Conservation (phyloP, 2,797 vertebrate species). For the Arctocebus calabarensis region DNA sequence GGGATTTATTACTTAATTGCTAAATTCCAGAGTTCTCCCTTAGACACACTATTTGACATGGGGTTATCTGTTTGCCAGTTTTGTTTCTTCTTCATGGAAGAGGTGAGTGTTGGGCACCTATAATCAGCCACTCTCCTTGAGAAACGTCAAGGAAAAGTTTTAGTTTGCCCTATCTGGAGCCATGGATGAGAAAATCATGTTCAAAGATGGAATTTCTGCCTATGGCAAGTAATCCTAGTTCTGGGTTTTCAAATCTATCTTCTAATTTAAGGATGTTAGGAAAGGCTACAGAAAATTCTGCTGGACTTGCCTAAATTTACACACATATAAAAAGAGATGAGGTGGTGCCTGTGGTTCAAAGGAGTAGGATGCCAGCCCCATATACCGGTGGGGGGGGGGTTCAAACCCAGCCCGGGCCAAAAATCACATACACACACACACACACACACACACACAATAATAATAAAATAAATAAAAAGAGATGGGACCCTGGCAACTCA, state of each 20-base stretch:
- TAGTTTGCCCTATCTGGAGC: background rate
- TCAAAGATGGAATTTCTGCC: slow-evolving; percentile 24
- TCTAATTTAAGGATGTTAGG: background rate
- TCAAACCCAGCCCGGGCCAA: too few relatives aligned
- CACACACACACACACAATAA: too few relatives aligned
- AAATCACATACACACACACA: too few relatives aligned
- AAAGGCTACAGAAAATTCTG: slow-evolving; percentile 34
- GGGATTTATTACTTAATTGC: background rate
- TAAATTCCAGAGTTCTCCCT: background rate
- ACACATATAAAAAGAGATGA: background rate
- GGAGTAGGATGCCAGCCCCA: too few relatives aligned
- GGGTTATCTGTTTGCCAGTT: background rate
- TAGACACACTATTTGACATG: background rate
- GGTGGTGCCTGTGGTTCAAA: too few relatives aligned
- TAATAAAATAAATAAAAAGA: background rate
- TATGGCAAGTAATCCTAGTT: background rate
- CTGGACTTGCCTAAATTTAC: background rate
- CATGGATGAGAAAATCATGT: background rate
- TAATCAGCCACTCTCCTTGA: background rate
- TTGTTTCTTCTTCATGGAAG: background rate
- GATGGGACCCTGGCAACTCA: background rate
- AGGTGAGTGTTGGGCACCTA: background rate
- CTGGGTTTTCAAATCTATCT: background rate
- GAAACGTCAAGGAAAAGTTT: background rate
- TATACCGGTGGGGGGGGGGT: too few relatives aligned